phyloP scores from a whole-genome alignment of 2,888 invertebrate species.

The Icerya purchasi region DNA sequence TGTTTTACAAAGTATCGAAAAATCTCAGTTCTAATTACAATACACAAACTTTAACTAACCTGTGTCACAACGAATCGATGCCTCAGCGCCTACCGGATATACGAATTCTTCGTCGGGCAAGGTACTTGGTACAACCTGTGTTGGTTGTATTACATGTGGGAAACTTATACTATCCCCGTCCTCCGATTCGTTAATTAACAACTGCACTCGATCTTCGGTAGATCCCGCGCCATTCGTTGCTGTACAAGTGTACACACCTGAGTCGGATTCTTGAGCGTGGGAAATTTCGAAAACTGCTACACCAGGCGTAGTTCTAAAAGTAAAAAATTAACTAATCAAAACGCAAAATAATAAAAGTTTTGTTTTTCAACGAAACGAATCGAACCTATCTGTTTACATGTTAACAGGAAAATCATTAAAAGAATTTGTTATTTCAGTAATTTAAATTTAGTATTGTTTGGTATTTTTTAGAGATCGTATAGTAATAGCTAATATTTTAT shows the following conservation, averaged over 20 bases:
- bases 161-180: conserved; percentile 8
- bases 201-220: conserved; percentile 37
- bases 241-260: conserved; percentile 48
- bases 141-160: background rate
- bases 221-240: conserved; percentile 43
- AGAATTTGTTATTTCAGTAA: no score
- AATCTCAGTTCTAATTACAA: background rate
- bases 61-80: conserved; percentile 12
- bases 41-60: conserved; percentile 7
- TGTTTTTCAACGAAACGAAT: no score
- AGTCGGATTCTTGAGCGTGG: conserved; percentile 34
- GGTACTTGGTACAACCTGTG: conserved; percentile 8
- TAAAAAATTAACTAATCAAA: no score
- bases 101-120: conserved; percentile 14
- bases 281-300: conserved; percentile 33
- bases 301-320: no score
- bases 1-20: no score
- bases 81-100: conserved; percentile 11
- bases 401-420: no score
- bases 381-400: no score
- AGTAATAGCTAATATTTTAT: no score
- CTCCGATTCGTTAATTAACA: conserved; percentile 28
- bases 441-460: no score
- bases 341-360: no score
- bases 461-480: no score